A percentile compares a stretch with the other conserved stretches of the same genome.
Evolutionary conservation across 1,140 invertebrate genomes (phyloP).

Genomic region (Mycetomoellerius zeteki): DNA sequence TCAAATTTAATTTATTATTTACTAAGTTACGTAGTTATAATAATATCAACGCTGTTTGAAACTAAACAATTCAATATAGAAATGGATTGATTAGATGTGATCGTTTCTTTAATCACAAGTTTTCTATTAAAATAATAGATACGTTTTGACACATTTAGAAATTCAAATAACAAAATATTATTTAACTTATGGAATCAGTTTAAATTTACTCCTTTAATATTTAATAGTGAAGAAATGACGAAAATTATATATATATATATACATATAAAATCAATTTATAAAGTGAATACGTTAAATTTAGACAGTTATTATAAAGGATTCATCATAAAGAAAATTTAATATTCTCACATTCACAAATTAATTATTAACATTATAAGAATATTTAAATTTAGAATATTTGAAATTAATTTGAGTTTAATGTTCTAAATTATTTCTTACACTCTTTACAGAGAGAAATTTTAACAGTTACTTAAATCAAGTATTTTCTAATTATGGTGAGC

Average conservation of each 20-base stretch:
- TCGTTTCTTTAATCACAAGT: no score
- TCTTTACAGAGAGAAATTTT: background rate
- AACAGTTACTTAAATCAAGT: conserved; percentile 8
- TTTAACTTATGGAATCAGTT: no score
- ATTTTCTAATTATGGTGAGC: background rate
- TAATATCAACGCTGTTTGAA: no score
- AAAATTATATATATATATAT: background rate
- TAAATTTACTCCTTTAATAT: no score
- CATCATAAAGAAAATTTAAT: background rate
- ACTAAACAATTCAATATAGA: no score
- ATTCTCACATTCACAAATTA: background rate
- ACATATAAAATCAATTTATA: background rate
- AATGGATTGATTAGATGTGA: no score
- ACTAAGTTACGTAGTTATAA: no score
- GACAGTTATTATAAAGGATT: background rate
- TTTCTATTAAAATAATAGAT: no score
- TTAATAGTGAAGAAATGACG: background rate
- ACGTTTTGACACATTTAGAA: no score
- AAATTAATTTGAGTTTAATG: background rate
- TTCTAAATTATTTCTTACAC: background rate
- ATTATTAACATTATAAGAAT: conserved; percentile 4
- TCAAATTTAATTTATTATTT: no score
- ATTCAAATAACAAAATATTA: no score
- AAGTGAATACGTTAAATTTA: background rate
- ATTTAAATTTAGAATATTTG: background rate